Conservation (phyloP, 2,797 vertebrate species). For the Oreortyx pictus region DNA sequence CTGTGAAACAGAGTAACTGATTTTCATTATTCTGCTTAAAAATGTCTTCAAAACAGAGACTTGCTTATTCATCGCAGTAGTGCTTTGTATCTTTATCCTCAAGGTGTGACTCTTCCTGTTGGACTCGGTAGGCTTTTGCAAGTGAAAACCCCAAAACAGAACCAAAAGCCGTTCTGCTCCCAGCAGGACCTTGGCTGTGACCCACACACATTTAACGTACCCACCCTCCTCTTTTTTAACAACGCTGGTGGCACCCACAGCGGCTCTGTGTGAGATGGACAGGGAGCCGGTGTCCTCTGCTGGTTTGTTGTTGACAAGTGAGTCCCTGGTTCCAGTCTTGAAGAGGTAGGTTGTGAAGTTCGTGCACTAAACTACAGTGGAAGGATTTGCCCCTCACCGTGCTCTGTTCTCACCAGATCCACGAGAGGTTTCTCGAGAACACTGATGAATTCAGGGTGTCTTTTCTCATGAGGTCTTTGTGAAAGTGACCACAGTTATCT, state of each 20-base stretch:
- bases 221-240: background rate
- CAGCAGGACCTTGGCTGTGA: fast-evolving
- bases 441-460: background rate
- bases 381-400: background rate
- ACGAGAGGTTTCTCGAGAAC: background rate
- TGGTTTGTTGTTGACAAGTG: background rate
- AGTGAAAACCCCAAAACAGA: background rate
- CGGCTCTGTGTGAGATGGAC: background rate
- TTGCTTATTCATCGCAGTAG: background rate
- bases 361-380: background rate
- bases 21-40: background rate
- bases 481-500: background rate
- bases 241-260: background rate
- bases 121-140: background rate
- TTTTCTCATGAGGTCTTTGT: background rate
- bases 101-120: background rate
- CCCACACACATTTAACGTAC: background rate
- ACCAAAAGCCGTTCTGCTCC: background rate
- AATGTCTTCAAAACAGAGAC: background rate
- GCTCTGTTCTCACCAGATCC: background rate
- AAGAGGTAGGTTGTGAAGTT: slow-evolving; percentile 5
- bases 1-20: background rate
- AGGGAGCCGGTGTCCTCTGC: background rate
- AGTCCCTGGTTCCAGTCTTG: background rate
- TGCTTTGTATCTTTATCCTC: background rate